Evolutionary conservation across 2,888 invertebrate species (phyloP).

Genomic region (Iselma pallidipennis): DNA sequence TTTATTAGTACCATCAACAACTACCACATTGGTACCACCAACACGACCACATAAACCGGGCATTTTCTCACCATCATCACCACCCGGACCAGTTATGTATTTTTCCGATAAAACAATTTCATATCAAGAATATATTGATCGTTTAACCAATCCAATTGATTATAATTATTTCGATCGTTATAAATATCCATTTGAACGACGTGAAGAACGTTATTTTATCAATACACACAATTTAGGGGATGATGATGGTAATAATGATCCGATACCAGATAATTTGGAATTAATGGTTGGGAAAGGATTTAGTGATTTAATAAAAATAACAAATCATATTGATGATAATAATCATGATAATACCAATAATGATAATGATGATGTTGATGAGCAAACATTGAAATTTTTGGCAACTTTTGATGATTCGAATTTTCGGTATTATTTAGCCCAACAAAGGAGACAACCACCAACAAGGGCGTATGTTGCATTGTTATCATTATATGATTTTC

Average conservation of each 20-base stretch:
- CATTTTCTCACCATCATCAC: conserved; percentile 59
- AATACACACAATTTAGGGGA: too few species aligned
- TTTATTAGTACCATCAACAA: conserved; percentile 31
- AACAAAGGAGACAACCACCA: conserved; percentile 60
- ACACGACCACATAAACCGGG: conserved; percentile 51
- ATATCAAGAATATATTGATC: conserved; percentile 39
- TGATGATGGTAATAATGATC: background rate
- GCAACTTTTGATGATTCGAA: conserved; percentile 48
- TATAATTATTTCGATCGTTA: conserved; percentile 35
- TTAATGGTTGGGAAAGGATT: conserved; percentile 46
- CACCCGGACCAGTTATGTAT: conserved; percentile 49
- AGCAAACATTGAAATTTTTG: conserved; percentile 43
- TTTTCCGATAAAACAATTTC: conserved; percentile 16
- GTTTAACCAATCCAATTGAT: background rate
- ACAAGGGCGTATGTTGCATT: conserved; percentile 65
- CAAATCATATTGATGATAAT: conserved; percentile 40
- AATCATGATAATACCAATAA: conserved; percentile 14
- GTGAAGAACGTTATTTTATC: conserved; percentile 8
- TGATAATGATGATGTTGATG: conserved; percentile 40
- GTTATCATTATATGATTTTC: conserved; percentile 64
- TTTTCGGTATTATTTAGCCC: conserved; percentile 44
- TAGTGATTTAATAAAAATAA: conserved; percentile 50
- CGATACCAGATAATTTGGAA: conserved; percentile 37
- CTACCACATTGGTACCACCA: conserved; percentile 44
- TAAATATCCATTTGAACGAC: conserved; percentile 12